These are phyloP conservation scores for Pseudomyrmex sp. DNA, from an alignment of 1,140 invertebrate species.

Conservation along the genomic window DNA sequence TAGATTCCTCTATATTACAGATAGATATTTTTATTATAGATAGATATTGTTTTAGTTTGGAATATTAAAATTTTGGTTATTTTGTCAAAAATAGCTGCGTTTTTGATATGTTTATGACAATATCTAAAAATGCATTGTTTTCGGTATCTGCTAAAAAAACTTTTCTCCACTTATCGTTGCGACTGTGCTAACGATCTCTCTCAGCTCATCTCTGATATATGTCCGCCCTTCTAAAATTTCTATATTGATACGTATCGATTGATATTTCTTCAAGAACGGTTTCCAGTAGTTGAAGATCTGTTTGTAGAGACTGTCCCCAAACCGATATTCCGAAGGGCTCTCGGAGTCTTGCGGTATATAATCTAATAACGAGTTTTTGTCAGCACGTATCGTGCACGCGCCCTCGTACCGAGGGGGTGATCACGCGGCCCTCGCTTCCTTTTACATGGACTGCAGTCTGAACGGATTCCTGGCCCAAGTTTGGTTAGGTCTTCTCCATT, in stretches of 20 bases:
- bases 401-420: constrained; percentile 72
- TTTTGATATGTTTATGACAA: too few species aligned
- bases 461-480: constrained; percentile 76
- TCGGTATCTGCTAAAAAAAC: not conserved
- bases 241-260: constrained; percentile 43
- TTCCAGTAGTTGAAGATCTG: constrained; percentile 26
- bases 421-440: constrained; percentile 34
- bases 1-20: not conserved
- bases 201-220: constrained; percentile 19
- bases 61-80: not conserved
- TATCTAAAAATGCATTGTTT: not conserved
- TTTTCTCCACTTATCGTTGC: not conserved
- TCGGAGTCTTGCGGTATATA: constrained; percentile 70
- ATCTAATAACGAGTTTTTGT: constrained; percentile 85
- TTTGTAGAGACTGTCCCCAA: not conserved
- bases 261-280: constrained; percentile 47
- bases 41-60: not conserved
- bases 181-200: not conserved
- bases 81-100: not conserved
- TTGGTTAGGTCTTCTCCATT: constrained; percentile 78
- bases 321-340: constrained; percentile 36
- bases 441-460: constrained; percentile 59
- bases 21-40: not conserved
- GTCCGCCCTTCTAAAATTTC: not conserved
- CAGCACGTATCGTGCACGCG: constrained; percentile 78